Evolutionary conservation across 2,113 vertebrate genomes (phyloP), one percentile per base, ranked within the genome.

Genomic region (Solea solea): DNA sequence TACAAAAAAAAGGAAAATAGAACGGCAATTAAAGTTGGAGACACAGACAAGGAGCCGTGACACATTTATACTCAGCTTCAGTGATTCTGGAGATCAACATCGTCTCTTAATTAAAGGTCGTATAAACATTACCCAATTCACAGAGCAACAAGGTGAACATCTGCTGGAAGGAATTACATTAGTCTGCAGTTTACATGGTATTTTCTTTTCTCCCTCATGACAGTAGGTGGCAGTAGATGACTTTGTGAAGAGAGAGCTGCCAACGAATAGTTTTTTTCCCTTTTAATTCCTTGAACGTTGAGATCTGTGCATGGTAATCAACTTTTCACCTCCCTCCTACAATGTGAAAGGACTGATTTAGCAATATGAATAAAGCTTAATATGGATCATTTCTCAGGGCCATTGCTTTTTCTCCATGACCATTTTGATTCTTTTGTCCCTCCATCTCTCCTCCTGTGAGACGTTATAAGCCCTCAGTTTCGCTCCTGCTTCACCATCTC

Each of bases 141-240:
- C 90, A 88, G 69, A 83, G 86, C 89, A 83, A 87, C 86, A 88
- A 86, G 74, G 81, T 88, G 85, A 91, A 91, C 91, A 89, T 90
- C 88, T 92, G 90, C 76, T 90, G 48, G 66, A 28, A 84, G 75
- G 79, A 82, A 86, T 89, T 69, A 89, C 81, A 74, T 69, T 82
- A 57, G 67, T 71, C 16, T 8, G 42, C 39, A 51, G 71, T 76
- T 62, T 46, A 54, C 4, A 68, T 50, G 74, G 64, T 49, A 41
- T 63, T 81, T 66, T 78, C 41, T 63, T 69, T 75, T 60, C 72
- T 64, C 50, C 34, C 8, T 77, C 12, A 3, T 46, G 66, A 73
- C 89, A 87, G 85, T 80, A 91, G 90, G 74, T 74, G 91, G 91
- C 92, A 89, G 87, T 91, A 90, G 89, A 81, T 68, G 78, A 78